Base-by-base conservation (phyloP, 2,888 invertebrate species). In the Cheilosia vernalis region DNA sequence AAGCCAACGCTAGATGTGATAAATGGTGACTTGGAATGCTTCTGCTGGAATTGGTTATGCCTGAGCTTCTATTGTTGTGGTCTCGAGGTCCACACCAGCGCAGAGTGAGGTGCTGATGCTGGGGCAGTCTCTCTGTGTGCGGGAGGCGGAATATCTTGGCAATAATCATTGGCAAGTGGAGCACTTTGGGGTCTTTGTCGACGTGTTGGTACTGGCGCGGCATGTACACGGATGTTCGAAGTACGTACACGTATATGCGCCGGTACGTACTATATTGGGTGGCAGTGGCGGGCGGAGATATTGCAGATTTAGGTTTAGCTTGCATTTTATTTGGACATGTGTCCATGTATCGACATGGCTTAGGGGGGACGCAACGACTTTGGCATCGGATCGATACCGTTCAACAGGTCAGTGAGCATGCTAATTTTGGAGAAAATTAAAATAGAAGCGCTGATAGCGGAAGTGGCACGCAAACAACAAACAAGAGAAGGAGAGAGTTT, bases 1-100 rank as follows among this genome's bases (percentile, higher is more conserved):
- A 86, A 82, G 67, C 82, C 69, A 82, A 69, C 72, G 82, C 77
- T 72, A 58, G 82, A 86, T 86, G 86, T 86, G 86, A 86, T 86
- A 86, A 86, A 86, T 86, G 86, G 82, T 73, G 77, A 78, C 82
- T 86, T 73, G 82, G 86, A 78, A 86, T 86, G 82, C 86, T 86
- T 86, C 86, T 82, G 82, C 82, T 82, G 82, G 86, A 82, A 82
- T 77, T 86, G 77, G 72, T 86, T 82, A 77, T 82, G 81, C 81
- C 44, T 64, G 67, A 85, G 81, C 76, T 73, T 85, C 85, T 85
- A 85, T 81, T 85, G 84, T 84, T 80, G 74, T 49, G 44, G 24
- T n/a, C 55, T 15, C 55, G 27, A 19, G 19, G 17, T 37, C 60
- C 4, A 1, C 37, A 37, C 37, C 37, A 37, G 37, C 37, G n/a